These are phyloP conservation scores for Omphaloscelis lunosa DNA, from an alignment of 2,888 invertebrate species.

Conservation along the genomic window DNA sequence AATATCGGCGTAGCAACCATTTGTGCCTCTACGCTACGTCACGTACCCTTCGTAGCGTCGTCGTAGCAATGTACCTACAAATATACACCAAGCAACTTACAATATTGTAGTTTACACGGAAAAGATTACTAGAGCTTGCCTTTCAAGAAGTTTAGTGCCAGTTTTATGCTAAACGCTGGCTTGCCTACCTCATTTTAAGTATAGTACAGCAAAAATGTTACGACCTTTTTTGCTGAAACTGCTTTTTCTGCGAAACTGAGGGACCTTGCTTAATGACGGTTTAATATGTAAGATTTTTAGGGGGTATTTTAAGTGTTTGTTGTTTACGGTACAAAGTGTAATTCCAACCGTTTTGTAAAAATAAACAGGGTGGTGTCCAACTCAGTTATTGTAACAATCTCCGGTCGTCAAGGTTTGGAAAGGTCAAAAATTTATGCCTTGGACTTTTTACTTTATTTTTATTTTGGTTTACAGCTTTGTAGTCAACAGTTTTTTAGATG, in stretches of 20 bases:
- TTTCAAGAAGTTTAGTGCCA: constrained; percentile 38
- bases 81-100: not conserved
- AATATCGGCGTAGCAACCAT: constrained; percentile 24
- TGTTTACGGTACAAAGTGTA: constrained; percentile 3
- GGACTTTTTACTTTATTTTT: not conserved
- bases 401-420: not conserved
- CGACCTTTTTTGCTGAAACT: constrained; percentile 44
- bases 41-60: not conserved
- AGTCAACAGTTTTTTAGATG: not conserved
- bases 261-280: constrained; percentile 37
- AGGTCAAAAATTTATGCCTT: not conserved
- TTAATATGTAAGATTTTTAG: constrained; percentile 35
- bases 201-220: constrained; percentile 41
- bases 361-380: not conserved
- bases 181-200: constrained; percentile 29
- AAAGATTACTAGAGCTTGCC: constrained; percentile 8
- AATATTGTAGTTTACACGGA: constrained; percentile 1
- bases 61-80: not conserved
- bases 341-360: not conserved
- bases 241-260: constrained; percentile 25
- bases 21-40: constrained; percentile 10
- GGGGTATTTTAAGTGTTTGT: constrained; percentile 6
- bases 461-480: not conserved
- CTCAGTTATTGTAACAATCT: constrained; percentile 1
- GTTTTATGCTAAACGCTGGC: constrained; percentile 30